phyloP scores from a whole-genome alignment of 2,113 vertebrate species.

The Castor canadensis region DNA sequence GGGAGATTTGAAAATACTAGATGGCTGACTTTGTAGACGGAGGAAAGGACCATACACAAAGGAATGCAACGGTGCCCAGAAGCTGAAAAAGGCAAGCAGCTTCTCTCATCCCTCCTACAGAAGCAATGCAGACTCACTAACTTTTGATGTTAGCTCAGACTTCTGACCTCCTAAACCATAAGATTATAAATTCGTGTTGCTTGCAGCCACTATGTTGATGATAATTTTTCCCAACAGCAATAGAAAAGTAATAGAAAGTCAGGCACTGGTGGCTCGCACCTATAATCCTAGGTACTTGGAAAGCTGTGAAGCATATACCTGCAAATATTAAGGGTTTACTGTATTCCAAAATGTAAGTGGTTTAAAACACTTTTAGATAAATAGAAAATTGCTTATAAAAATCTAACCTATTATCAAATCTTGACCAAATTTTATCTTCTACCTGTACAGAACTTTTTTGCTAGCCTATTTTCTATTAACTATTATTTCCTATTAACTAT shows the following conservation, averaged over 20 bases:
- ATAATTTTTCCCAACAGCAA: background rate
- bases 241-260: background rate
- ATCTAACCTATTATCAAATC: background rate
- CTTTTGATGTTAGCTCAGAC: background rate
- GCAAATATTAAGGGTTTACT: too few relatives aligned
- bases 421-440: background rate
- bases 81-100: background rate
- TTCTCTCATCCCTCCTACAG: background rate
- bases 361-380: constrained; percentile 8
- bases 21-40: background rate
- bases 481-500: too few relatives aligned
- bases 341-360: constrained; percentile 38
- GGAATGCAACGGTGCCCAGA: background rate
- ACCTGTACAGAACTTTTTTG: background rate
- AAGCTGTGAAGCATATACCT: too few relatives aligned
- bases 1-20: background rate
- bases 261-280: too few relatives aligned
- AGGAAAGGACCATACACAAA: background rate
- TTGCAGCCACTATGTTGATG: background rate
- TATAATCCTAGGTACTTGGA: too few relatives aligned
- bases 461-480: background rate
- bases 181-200: background rate
- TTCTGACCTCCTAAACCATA: background rate
- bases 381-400: background rate
- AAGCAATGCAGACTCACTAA: background rate